phyloP scores from a whole-genome alignment of 1,140 invertebrate genomes.

The Druon quercuslanigerum region DNA sequence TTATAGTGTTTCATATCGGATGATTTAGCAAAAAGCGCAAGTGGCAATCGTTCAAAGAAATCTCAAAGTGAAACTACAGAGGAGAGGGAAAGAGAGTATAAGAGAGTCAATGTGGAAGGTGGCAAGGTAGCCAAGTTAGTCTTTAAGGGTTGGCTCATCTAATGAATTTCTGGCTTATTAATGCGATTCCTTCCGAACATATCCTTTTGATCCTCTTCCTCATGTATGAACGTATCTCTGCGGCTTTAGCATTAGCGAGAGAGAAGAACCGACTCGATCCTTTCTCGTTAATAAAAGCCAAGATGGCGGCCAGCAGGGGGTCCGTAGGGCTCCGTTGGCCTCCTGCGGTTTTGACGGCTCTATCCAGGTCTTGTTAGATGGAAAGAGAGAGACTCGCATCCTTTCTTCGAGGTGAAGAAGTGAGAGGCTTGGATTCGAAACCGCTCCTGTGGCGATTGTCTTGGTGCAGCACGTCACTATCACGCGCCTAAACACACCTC shows the following conservation, averaged over 20 bases:
- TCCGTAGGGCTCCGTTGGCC: conserved; percentile 66
- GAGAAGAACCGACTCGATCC: conserved; percentile 52
- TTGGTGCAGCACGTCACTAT: conserved; percentile 70
- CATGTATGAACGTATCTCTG: conserved; percentile 38
- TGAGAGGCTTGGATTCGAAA: conserved; percentile 62
- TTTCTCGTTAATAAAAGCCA: conserved; percentile 75
- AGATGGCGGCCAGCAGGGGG: conserved; percentile 73
- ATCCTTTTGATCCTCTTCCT: conserved; percentile 53
- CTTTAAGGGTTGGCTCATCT: conserved; percentile 64
- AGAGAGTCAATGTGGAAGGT: conserved; percentile 45
- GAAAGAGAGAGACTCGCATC: conserved; percentile 50
- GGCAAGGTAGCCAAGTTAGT: conserved; percentile 62
- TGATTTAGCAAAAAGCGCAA: conserved; percentile 20
- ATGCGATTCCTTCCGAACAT: conserved; percentile 53
- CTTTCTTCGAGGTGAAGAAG: conserved; percentile 51
- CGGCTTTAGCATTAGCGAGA: conserved; percentile 43
- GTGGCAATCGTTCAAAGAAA: conserved; percentile 26
- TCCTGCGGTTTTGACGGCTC: conserved; percentile 75
- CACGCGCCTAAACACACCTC: conserved; percentile 75
- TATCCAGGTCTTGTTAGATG: conserved; percentile 71
- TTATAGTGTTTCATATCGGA: conserved; percentile 21
- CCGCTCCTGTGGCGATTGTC: conserved; percentile 72
- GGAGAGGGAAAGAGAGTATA: conserved; percentile 39
- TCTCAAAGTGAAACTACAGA: conserved; percentile 33
- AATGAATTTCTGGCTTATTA: conserved; percentile 68